Evolutionary conservation across 1,140 invertebrate species (phyloP), one percentile per base, ranked within the genome.

Genomic region (Drosophila asahinai): DNA sequence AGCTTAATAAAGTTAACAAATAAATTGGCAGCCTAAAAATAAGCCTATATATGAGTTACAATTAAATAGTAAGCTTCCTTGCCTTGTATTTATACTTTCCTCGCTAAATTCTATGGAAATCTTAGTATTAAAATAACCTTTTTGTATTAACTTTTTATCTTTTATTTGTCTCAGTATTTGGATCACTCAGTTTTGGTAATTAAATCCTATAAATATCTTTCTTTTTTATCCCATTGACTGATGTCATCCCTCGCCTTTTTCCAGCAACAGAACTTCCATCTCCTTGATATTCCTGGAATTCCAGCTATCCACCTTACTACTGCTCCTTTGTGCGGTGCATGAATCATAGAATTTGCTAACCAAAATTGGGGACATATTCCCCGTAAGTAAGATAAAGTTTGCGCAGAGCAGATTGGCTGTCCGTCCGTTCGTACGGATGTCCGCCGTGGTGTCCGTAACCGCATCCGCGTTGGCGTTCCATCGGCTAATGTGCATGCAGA

Each of bases 281-380:
- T 61, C 1, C n/a, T 17, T 2, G 0, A 36, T 33, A 36, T 33
- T 33, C 40, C 49, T 70, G 9, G 40, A 48, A 61, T 70, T 62
- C 36, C 59, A 72, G 57, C 55, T 68, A 66, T 52, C 38, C 52
- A 40, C 36, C 52, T 43, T 43, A 40, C 36, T 14, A 22, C 30
- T 27, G 30, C 33, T 42, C 42, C 45, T 60, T 72, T 65, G 59
- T 60, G 42, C 66, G 52, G 17, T 66, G 52, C 63, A 83, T 84
- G 81, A 84, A 89, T 87, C 81, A 81, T 81, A 76, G 66, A 79
- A 75, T 90, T 81, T 81, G 66, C 63, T 75, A 73, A 90, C 73
- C 78, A 59, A 81, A 84, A 84, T 79, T 81, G 81, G 71, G 67
- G 68, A 89, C 68, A 70, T 47, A 27, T 11, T 45, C 30, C 51